phyloP scores from a whole-genome alignment of 2,113 vertebrate genomes.

The Oxyruncus cristatus region DNA sequence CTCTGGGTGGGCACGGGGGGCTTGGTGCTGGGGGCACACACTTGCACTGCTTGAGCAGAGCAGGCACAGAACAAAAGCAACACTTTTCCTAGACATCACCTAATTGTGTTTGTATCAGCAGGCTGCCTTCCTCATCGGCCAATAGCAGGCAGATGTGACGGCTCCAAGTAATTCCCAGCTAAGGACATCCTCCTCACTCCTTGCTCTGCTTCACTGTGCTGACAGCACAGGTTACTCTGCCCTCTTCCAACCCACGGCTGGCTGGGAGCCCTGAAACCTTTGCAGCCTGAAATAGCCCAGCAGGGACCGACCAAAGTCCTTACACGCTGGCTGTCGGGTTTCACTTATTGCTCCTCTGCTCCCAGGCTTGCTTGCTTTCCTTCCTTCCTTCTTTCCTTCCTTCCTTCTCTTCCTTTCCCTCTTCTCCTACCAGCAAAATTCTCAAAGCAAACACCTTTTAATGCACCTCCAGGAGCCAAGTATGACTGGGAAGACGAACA shows the following conservation, averaged over 20 bases:
- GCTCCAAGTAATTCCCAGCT: background rate
- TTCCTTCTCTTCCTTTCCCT: no score
- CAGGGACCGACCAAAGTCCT: background rate
- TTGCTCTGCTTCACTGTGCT: background rate
- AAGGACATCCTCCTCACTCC: background rate
- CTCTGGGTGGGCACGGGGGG: rapidly evolving
- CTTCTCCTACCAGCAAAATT: background rate
- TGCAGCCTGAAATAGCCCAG: background rate
- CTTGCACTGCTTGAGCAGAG: rapidly evolving
- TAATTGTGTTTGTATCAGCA: background rate
- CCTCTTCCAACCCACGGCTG: background rate
- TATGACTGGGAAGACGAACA: background rate
- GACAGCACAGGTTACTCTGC: background rate
- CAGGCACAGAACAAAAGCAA: background rate
- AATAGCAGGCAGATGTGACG: background rate
- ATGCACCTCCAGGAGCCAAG: background rate
- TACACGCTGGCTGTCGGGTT: rapidly evolving
- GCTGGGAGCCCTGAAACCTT: background rate
- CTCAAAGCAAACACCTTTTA: background rate
- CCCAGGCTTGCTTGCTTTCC: background rate
- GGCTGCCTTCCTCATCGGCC: background rate
- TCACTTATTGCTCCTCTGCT: background rate
- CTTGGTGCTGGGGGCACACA: background rate
- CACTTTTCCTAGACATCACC: background rate
- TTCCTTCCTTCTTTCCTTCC: no score